Percentiles rank a stretch among this genome's conserved stretches.
phyloP scores from a whole-genome alignment of 2,888 invertebrate species.

The Athalia cordata region DNA sequence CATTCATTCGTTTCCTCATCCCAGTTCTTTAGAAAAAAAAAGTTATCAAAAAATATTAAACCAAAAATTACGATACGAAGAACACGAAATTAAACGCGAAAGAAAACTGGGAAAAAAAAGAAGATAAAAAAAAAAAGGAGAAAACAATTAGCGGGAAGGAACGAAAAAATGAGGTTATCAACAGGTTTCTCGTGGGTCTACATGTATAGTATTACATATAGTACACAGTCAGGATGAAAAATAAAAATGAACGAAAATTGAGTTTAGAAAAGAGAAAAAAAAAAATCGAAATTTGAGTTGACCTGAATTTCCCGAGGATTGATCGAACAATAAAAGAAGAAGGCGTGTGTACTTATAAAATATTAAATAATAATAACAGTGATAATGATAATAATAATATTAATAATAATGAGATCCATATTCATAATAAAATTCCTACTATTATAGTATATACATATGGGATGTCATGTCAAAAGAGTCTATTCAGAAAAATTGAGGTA shows the following conservation, averaged over 20 bases:
- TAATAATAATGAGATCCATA: slow-evolving; percentile 38
- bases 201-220: too few relatives aligned
- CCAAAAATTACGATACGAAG: neutral
- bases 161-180: slow-evolving; percentile 26
- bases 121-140: slow-evolving; percentile 44
- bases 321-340: slow-evolving; percentile 16
- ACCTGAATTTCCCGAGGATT: slow-evolving; percentile 7
- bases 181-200: slow-evolving; percentile 9
- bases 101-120: slow-evolving; percentile 40
- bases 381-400: neutral
- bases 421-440: slow-evolving; percentile 10
- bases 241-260: too few relatives aligned
- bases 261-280: neutral
- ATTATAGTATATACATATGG: neutral
- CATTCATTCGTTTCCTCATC: too few relatives aligned
- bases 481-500: slow-evolving; percentile 51
- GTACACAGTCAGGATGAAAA: too few relatives aligned
- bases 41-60: neutral
- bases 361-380: neutral
- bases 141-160: neutral
- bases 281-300: slow-evolving; percentile 19
- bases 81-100: slow-evolving; percentile 37
- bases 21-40: too few relatives aligned
- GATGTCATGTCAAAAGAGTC: slow-evolving; percentile 30
- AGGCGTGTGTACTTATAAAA: neutral